Conservation (phyloP, 1,140 invertebrate genomes). For the Lanistes nyassanus region DNA sequence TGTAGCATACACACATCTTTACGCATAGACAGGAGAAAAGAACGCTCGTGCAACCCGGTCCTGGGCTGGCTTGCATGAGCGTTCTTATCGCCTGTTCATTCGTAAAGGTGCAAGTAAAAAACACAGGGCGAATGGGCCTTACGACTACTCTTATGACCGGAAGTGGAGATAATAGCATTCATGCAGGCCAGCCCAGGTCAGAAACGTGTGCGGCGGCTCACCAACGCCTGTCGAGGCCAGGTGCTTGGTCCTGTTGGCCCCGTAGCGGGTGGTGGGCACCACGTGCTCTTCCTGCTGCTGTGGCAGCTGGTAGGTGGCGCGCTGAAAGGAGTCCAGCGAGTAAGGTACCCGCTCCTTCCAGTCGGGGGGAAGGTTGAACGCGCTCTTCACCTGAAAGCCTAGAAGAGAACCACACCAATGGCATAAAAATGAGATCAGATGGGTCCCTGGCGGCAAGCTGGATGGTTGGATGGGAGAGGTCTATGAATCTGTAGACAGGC, state of each 20-base stretch:
- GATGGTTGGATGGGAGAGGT: background rate
- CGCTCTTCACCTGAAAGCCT: constrained; percentile 56
- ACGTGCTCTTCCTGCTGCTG: constrained; percentile 42
- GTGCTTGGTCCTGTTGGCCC: constrained; percentile 52
- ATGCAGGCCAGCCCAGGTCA: too few species aligned
- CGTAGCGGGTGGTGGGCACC: constrained; percentile 50
- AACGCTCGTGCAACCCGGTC: too few species aligned
- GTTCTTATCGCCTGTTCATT: too few species aligned
- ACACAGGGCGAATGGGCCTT: too few species aligned
- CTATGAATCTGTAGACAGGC: background rate
- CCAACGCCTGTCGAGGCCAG: constrained; percentile 48
- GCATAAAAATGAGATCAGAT: background rate
- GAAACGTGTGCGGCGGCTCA: constrained; percentile 30
- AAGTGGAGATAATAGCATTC: too few species aligned
- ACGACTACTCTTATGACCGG: too few species aligned
- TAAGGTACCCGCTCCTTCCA: constrained; percentile 56
- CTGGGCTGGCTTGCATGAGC: too few species aligned
- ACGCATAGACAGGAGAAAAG: too few species aligned
- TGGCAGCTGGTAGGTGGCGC: constrained; percentile 51
- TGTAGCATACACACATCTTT: too few species aligned
- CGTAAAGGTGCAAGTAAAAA: too few species aligned
- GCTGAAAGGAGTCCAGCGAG: constrained; percentile 48
- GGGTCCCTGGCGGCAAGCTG: too few species aligned
- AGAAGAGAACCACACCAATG: background rate
- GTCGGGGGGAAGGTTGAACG: constrained; percentile 47